These are phyloP conservation scores for Pholis gunnellus DNA, from an alignment of 2,113 vertebrate species.

Conservation along the genomic window DNA sequence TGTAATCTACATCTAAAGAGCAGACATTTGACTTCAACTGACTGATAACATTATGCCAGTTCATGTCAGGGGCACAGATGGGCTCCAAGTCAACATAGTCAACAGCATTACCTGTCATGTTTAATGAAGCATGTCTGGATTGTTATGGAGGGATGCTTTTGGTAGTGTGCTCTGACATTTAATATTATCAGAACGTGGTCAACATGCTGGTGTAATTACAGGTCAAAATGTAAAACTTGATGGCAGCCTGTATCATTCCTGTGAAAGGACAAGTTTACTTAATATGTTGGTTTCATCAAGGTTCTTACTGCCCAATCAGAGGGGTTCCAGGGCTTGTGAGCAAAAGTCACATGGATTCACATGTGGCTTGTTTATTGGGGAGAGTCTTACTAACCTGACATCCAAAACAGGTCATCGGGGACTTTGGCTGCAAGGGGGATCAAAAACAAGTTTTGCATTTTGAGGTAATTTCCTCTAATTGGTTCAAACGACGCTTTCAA, in stretches of 20 bases:
- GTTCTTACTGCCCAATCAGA: constrained; percentile 19
- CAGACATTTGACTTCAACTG: constrained; percentile 29
- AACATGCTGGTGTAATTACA: constrained; percentile 9
- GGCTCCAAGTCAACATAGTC: constrained; percentile 3
- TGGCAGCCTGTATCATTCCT: neutral
- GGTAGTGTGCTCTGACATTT: constrained; percentile 15
- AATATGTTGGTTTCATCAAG: constrained; percentile 32
- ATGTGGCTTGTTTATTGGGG: constrained; percentile 35
- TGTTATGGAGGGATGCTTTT: neutral
- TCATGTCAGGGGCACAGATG: constrained; percentile 10
- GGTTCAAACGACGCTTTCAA: constrained; percentile 21
- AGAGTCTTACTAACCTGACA: constrained; percentile 18
- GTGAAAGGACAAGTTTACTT: neutral
- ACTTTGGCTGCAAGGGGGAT: neutral
- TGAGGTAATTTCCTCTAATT: constrained; percentile 15
- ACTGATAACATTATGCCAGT: constrained; percentile 39
- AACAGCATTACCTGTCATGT: constrained; percentile 4
- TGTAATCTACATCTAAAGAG: constrained; percentile 44
- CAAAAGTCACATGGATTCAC: constrained; percentile 4
- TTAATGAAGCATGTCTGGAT: constrained; percentile 7
- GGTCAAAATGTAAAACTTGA: constrained; percentile 1
- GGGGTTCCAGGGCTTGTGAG: neutral
- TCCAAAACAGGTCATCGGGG: constrained; percentile 5
- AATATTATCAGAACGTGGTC: constrained; percentile 1
- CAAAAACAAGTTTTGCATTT: constrained; percentile 45